A percentile compares a stretch with the other conserved stretches of the same genome.
Evolutionary conservation across 2,797 vertebrate genomes (phyloP).

Genomic region (Onychomys arenicola): DNA sequence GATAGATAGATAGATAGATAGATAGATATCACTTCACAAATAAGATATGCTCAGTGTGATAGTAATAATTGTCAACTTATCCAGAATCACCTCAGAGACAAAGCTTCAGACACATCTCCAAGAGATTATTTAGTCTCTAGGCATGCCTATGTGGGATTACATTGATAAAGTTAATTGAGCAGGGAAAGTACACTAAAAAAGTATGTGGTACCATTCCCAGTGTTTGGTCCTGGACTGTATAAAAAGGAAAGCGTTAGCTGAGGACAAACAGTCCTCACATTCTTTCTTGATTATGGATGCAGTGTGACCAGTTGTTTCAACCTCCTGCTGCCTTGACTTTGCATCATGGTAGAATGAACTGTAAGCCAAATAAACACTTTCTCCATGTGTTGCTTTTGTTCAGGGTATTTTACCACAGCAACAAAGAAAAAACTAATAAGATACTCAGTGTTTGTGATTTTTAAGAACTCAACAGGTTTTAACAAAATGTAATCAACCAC

Average conservation of each 20-base stretch:
- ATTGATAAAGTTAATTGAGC: background rate
- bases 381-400: background rate
- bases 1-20: too few relatives aligned
- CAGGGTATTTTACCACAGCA: background rate
- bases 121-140: background rate
- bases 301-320: background rate
- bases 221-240: background rate
- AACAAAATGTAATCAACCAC: background rate
- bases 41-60: background rate
- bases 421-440: background rate
- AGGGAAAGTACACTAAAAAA: too few relatives aligned
- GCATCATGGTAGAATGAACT: background rate
- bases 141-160: too few relatives aligned
- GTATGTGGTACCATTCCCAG: too few relatives aligned
- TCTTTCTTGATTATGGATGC: background rate
- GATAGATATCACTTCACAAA: background rate
- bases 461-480: background rate
- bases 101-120: background rate
- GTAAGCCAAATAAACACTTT: background rate
- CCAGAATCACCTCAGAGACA: background rate
- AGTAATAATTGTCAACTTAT: background rate
- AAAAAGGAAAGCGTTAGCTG: background rate
- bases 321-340: background rate
- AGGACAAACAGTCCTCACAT: too few relatives aligned
- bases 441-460: constrained; percentile 11